These are phyloP conservation scores for Drosophila sechellia DNA, from an alignment of 1,140 invertebrate genomes.

Conservation along the genomic window DNA sequence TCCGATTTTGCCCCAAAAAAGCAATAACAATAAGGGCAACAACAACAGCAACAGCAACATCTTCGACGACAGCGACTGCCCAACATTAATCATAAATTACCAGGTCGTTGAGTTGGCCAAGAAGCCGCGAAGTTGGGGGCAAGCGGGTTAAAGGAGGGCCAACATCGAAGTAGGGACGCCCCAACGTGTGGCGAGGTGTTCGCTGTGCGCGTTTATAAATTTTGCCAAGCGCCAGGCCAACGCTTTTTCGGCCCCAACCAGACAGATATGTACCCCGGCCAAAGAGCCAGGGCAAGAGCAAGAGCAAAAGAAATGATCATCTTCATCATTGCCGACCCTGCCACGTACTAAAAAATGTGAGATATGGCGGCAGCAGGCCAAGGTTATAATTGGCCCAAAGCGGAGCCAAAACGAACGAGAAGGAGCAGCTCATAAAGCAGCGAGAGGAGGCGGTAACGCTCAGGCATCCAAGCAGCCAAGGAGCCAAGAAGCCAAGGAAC, in stretches of 20 bases:
- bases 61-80: slow-evolving; percentile 57
- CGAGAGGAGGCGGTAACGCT: slow-evolving; percentile 42
- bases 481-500: slow-evolving; percentile 8
- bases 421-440: slow-evolving; percentile 71
- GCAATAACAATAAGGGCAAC: slow-evolving; percentile 13
- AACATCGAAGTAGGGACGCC: slow-evolving; percentile 55
- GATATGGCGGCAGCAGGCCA: slow-evolving; percentile 82
- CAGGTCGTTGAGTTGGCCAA: slow-evolving; percentile 75
- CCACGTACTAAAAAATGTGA: slow-evolving; percentile 78
- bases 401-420: slow-evolving; percentile 71
- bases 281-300: slow-evolving; percentile 1
- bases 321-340: slow-evolving; percentile 71
- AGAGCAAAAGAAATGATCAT: slow-evolving; percentile 72
- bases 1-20: slow-evolving; percentile 49
- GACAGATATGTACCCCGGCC: not conserved
- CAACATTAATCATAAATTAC: slow-evolving; percentile 83
- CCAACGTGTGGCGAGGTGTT: slow-evolving; percentile 81
- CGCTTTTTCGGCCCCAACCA: slow-evolving; percentile 3
- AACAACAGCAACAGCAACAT: slow-evolving; percentile 31
- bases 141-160: not conserved
- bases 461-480: not conserved
- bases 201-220: slow-evolving; percentile 79
- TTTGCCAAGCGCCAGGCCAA: slow-evolving; percentile 74
- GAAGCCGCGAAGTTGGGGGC: slow-evolving; percentile 6
- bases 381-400: slow-evolving; percentile 82